Evolutionary conservation across 2,113 vertebrate species (phyloP), one percentile per base, ranked within the genome.

Genomic region (Hemicordylus capensis): DNA sequence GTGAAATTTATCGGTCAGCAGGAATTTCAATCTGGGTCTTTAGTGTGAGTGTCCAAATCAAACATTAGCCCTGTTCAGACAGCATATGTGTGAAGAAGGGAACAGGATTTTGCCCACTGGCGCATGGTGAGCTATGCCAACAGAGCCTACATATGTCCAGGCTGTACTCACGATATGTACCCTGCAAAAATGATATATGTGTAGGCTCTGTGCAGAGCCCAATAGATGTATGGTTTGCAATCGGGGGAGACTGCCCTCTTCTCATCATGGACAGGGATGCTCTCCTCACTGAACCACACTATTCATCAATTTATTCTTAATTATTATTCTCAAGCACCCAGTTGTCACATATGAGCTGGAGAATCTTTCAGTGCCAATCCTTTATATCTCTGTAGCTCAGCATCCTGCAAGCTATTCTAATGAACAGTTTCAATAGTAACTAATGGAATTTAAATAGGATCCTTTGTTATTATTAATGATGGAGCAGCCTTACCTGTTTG

Each of bases 391-490:
- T 46, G 15, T 51, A 67, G 46, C 28, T 66, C 59, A 66, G 59
- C 15, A 64, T 80, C 42, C 44, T 80, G 59, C 42, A 64, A 64
- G 12, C 39, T 17, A 64, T 46, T 64, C n/a, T 84, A 54, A 31
- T 44, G 48, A 74, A 9, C 46, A 75, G 84, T 89, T 93, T 80
- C 56, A 69, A 59, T 86, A 83, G 88, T 89, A 93, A 89, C 59
- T 81, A 91, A 89, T 88, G 39, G 34, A 31, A 37, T 86, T 86
- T 91, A 89, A 84, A 81, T 7, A 11, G 51, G 42, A 89, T 72
- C 76, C 6, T 42, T 92, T 89, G 54, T 63, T 74, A 67, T 85
- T 92, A 74, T 88, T 92, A 89, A 88, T 89, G 86, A 84, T 83
- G n/a, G 91, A 91, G 76, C 88, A 78, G 69, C 31, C 86, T 90